Base-by-base conservation (phyloP, 2,888 invertebrate species). In the Molanna angustata region DNA sequence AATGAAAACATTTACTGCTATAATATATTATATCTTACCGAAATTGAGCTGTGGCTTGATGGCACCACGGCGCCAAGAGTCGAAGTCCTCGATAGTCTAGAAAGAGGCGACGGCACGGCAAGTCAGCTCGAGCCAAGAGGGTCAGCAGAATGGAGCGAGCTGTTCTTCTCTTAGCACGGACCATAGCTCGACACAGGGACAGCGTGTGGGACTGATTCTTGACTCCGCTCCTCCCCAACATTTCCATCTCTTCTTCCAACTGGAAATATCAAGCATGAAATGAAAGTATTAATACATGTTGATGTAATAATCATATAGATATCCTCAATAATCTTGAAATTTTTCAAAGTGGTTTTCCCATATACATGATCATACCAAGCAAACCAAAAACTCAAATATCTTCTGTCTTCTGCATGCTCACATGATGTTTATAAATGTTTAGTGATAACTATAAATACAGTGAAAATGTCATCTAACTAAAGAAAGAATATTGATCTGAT, bases 31-130 rank as follows among this genome's bases (percentile, higher is more conserved):
- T n/a, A 14, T 6, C n/a, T 37, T 62, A 78, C 69, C 71, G 75
- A 62, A 76, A 74, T 49, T 74, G 70, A 0, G 71, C 64, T 16
- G 82, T 78, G 1, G 84, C 80, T 64, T 92, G 91, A 52, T 84
- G 83, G 83, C 96, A 94, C 88, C 97, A 97, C 20, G 91, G 92
- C 76, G 94, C 93, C 52, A 98, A 78, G 49, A 98, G 74, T 4
- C 91, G 77, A 49, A 97, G 76, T 0, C 97, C 97, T 65, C 96
- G 93, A 72, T 96, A 96, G 74, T 93, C 93, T 49, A 94, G 80
- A 74, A 97, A 96, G 57, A 96, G 78, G 13, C 93, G 75, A 7
- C 90, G 80, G 66, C 92, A 93, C 0, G 92, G 88, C 63, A 88
- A 73, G 67, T 90, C 91, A 0, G 90, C 90, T 55, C 82, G 83